Evolutionary conservation across 2,113 vertebrate species (phyloP).

Genomic region (Rafetus swinhoei): DNA sequence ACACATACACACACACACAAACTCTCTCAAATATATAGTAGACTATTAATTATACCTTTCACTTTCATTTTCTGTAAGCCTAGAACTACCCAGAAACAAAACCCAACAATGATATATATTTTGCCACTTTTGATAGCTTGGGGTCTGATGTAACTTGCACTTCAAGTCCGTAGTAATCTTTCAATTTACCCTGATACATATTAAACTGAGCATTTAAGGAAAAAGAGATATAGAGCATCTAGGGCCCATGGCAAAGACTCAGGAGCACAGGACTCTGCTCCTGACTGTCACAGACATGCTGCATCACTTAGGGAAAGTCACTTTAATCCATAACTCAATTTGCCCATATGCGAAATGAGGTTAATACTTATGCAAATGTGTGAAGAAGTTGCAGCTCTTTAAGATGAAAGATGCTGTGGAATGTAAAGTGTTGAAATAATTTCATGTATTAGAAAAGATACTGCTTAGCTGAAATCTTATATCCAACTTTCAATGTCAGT

Average conservation of each 20-base stretch:
- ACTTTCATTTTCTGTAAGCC: neutral
- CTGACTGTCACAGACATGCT: neutral
- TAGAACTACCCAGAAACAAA: rapidly evolving
- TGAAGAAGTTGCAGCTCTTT: neutral
- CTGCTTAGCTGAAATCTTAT: neutral
- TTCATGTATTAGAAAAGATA: neutral
- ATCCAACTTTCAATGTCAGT: neutral
- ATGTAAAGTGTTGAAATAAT: neutral
- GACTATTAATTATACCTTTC: neutral
- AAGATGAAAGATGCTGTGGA: neutral
- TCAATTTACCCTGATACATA: neutral
- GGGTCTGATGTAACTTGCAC: neutral
- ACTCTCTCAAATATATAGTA: too few species aligned
- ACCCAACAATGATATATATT: neutral
- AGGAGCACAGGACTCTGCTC: neutral
- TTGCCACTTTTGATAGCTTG: neutral
- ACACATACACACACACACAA: too few species aligned
- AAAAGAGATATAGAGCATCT: neutral
- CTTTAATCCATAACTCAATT: neutral
- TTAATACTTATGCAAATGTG: neutral
- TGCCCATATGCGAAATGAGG: neutral
- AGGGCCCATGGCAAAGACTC: neutral
- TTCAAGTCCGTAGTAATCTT: neutral
- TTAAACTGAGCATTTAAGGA: neutral
- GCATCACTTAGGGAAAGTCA: neutral